These are phyloP conservation scores for Heliocidaris erythrogramma DNA, from an alignment of 35 echinoderm and acorn worm genomes.

Conservation along the genomic window DNA sequence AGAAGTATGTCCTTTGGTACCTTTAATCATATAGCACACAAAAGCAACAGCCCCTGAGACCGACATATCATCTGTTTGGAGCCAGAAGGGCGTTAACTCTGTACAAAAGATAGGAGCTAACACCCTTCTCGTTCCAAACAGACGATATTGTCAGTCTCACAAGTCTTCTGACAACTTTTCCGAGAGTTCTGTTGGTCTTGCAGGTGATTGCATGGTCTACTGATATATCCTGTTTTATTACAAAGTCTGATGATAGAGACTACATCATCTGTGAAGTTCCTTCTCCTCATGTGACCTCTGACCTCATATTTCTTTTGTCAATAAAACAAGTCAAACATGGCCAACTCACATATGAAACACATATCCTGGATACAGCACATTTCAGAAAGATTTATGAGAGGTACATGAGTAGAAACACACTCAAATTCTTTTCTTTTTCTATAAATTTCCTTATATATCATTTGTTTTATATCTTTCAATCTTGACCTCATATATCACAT, in stretches of 20 bases:
- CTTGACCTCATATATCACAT: not conserved
- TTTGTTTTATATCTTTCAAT: not conserved
- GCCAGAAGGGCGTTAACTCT: too few relatives aligned
- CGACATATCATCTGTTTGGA: too few relatives aligned
- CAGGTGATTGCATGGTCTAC: too few relatives aligned
- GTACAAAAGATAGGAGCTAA: too few relatives aligned
- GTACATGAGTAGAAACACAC: not conserved
- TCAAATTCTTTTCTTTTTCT: not conserved
- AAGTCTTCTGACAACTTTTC: too few relatives aligned
- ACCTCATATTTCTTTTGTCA: slow-evolving; percentile 12
- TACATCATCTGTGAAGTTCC: not conserved
- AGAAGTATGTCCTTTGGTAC: too few relatives aligned
- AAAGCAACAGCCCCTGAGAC: too few relatives aligned
- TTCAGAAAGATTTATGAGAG: not conserved
- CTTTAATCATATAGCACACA: too few relatives aligned
- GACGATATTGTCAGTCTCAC: too few relatives aligned
- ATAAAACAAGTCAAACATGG: not conserved
- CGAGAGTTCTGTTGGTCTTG: too few relatives aligned
- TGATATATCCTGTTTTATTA: too few relatives aligned
- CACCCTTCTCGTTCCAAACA: too few relatives aligned
- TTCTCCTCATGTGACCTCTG: not conserved
- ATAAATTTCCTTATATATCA: not conserved
- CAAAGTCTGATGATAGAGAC: not conserved
- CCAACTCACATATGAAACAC: not conserved
- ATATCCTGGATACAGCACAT: not conserved